Evolutionary conservation across 2,888 invertebrate species (phyloP).

Genomic region (Stratiomys singularior): DNA sequence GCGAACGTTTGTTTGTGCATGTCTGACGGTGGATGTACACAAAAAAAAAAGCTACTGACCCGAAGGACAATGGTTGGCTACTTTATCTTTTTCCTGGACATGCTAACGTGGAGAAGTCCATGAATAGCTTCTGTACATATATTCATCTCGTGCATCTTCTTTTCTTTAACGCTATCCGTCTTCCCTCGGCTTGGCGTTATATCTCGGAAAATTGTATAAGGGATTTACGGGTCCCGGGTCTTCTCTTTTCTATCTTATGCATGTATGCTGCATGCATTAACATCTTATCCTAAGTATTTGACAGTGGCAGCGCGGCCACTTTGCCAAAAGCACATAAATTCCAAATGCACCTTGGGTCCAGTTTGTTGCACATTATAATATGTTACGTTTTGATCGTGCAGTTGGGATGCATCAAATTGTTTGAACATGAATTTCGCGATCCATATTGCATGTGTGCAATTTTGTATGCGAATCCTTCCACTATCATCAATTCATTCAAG

Average conservation of each 20-base stretch:
- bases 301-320: neutral
- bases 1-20: neutral
- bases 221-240: neutral
- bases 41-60: no score
- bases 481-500: no score
- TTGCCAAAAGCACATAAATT: neutral
- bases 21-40: neutral
- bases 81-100: neutral
- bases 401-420: neutral
- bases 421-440: neutral
- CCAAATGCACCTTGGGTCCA: conserved; percentile 24
- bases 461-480: no score
- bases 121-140: conserved; percentile 6
- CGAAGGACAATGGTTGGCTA: neutral
- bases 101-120: neutral
- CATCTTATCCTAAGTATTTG: neutral
- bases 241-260: neutral
- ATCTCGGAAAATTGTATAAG: neutral
- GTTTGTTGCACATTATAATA: conserved; percentile 14
- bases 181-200: neutral
- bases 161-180: neutral
- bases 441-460: neutral
- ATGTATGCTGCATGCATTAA: conserved; percentile 7
- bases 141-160: neutral
- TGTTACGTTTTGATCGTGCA: neutral